A percentile compares a stretch with the other conserved stretches of the same genome.
Evolutionary conservation across 2,888 invertebrate species (phyloP).

Genomic region (Drosophila macrothrix): DNA sequence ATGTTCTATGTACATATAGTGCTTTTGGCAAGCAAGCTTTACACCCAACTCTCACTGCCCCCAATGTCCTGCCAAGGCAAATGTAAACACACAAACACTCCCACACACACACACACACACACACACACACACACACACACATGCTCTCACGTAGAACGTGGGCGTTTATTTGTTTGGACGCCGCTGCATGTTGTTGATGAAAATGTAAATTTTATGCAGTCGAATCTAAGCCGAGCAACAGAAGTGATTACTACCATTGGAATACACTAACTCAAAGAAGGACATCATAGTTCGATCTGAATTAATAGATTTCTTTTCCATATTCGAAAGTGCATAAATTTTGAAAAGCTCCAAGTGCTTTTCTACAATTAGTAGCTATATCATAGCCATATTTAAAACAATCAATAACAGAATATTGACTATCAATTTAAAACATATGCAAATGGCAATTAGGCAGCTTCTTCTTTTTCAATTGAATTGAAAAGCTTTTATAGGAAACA

Average conservation of each 20-base stretch:
- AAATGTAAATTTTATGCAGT: conserved; percentile 79
- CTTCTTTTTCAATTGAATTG: background rate
- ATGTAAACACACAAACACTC: conserved; percentile 30
- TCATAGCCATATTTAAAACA: background rate
- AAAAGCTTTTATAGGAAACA: background rate
- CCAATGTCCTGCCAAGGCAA: conserved; percentile 42
- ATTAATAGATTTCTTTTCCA: conserved; percentile 27
- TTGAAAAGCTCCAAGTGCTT: background rate
- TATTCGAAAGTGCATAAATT: conserved; percentile 22
- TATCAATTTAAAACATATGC: background rate
- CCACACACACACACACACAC: background rate
- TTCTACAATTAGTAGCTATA: background rate
- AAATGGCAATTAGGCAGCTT: background rate
- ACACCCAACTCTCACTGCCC: conserved; percentile 1
- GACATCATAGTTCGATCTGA: conserved; percentile 5
- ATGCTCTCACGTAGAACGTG: conserved; percentile 12
- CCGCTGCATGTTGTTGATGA: conserved; percentile 64
- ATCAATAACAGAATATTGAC: background rate
- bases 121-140: background rate
- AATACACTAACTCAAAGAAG: conserved; percentile 27
- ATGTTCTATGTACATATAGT: conserved; percentile 44
- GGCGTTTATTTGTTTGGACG: conserved; percentile 55
- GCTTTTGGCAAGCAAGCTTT: conserved; percentile 25
- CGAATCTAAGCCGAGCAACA: conserved; percentile 37
- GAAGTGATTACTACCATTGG: conserved; percentile 46